phyloP scores from a whole-genome alignment of 2,797 vertebrate genomes.

The Aythya fuligula region DNA sequence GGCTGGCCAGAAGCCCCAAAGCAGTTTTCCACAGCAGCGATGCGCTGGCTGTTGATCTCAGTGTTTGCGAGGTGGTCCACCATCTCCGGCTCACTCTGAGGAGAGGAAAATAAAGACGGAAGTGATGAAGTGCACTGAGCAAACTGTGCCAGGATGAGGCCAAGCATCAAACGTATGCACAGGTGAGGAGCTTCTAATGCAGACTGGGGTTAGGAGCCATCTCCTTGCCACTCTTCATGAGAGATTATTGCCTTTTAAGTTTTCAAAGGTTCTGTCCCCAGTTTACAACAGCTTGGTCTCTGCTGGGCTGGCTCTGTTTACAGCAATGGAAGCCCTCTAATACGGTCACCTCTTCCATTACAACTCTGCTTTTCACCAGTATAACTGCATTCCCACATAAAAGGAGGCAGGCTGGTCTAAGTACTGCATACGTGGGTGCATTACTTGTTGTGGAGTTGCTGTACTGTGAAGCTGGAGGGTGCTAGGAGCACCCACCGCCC shows the following conservation, averaged over 20 bases:
- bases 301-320: not conserved
- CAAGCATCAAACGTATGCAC: rapidly evolving
- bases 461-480: not conserved
- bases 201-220: not conserved
- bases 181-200: not conserved
- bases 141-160: not conserved
- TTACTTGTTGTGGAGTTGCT: not conserved
- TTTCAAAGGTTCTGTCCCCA: not conserved
- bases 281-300: not conserved
- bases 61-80: constrained; percentile 79
- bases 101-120: not conserved
- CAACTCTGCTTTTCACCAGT: not conserved
- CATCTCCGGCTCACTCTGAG: constrained; percentile 56
- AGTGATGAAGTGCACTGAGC: not conserved
- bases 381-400: not conserved
- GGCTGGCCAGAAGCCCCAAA: constrained; percentile 83
- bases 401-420: not conserved
- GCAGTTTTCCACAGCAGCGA: constrained; percentile 84
- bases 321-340: not conserved
- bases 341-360: not conserved
- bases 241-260: not conserved
- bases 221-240: not conserved
- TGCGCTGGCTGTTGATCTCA: constrained; percentile 84
- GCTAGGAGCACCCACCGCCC: not conserved
- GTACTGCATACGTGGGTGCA: not conserved